A percentile compares a stretch with the other conserved stretches of the same genome.
Evolutionary conservation across 1,140 invertebrate species (phyloP).

Genomic region (Formica exsecta): DNA sequence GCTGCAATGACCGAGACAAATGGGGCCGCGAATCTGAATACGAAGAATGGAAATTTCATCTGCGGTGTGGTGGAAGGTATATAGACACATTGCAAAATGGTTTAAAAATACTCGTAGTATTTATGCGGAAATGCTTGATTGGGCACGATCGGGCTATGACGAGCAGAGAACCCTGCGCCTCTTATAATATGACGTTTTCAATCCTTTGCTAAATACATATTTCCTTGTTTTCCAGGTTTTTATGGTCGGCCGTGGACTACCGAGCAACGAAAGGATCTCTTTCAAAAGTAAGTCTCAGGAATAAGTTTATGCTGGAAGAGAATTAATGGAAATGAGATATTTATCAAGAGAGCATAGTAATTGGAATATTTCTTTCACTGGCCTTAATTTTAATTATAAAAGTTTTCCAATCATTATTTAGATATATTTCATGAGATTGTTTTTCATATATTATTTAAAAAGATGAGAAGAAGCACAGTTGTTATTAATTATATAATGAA

Average conservation of each 20-base stretch:
- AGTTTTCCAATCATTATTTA: no score
- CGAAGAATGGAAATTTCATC: slow-evolving; percentile 92
- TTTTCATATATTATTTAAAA: no score
- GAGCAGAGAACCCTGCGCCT: neutral
- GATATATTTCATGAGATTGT: no score
- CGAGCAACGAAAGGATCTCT: slow-evolving; percentile 98
- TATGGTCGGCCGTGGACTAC: slow-evolving; percentile 99
- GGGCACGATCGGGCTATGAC: no score
- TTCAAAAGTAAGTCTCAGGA: slow-evolving; percentile 92
- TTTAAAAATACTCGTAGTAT: no score
- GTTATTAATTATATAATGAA: no score
- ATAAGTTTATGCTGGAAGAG: neutral
- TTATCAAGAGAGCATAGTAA: neutral
- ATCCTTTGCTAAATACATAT: neutral
- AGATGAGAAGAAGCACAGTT: no score
- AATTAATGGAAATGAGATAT: neutral
- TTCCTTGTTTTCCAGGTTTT: slow-evolving; percentile 91
- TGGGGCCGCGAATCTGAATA: slow-evolving; percentile 87
- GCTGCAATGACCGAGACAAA: slow-evolving; percentile 85
- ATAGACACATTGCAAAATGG: slow-evolving; percentile 4
- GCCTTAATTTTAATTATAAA: no score
- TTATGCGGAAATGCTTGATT: no score
- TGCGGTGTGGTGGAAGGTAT: slow-evolving; percentile 97
- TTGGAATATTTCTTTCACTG: neutral
- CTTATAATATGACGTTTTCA: neutral